Percentiles rank a stretch among this genome's conserved stretches.
Evolutionary conservation across 2,888 invertebrate species (phyloP).

Genomic region (Mesodorylaimus sp.): DNA sequence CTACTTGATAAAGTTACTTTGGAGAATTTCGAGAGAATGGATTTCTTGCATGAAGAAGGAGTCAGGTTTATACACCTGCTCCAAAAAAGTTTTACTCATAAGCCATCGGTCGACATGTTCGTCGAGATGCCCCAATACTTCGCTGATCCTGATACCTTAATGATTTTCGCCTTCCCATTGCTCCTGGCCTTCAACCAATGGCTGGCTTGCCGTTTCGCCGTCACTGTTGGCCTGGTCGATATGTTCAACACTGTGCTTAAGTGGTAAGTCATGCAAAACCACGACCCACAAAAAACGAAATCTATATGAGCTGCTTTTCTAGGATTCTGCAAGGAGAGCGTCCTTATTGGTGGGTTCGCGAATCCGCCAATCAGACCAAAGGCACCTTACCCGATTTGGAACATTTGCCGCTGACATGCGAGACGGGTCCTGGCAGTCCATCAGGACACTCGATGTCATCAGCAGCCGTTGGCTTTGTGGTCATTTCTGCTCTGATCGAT

Average conservation of each 20-base stretch:
- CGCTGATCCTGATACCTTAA: not conserved
- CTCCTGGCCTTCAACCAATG: not conserved
- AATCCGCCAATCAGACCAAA: not conserved
- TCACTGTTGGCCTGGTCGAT: not conserved
- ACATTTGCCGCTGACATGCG: not conserved
- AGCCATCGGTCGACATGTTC: not conserved
- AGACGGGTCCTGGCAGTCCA: slow-evolving; percentile 1
- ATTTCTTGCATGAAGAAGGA: not conserved
- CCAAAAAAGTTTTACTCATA: not conserved
- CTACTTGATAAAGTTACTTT: too few species aligned
- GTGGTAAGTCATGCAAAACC: not conserved
- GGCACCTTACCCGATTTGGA: not conserved
- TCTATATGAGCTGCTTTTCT: too few species aligned
- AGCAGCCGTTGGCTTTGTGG: not conserved
- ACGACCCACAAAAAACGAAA: too few species aligned
- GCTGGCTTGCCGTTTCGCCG: not conserved
- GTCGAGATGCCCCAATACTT: not conserved
- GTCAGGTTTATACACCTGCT: not conserved
- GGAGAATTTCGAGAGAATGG: too few species aligned
- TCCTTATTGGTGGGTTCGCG: not conserved
- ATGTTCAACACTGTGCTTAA: not conserved
- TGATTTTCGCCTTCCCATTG: not conserved
- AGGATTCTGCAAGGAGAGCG: slow-evolving; percentile 1
- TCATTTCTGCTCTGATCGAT: too few species aligned
- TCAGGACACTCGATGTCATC: not conserved